Percentiles rank a stretch among this genome's conserved stretches.
These are phyloP conservation scores for Saxicola maurus DNA, from an alignment of 2,797 vertebrate species.

Conservation along the genomic window DNA sequence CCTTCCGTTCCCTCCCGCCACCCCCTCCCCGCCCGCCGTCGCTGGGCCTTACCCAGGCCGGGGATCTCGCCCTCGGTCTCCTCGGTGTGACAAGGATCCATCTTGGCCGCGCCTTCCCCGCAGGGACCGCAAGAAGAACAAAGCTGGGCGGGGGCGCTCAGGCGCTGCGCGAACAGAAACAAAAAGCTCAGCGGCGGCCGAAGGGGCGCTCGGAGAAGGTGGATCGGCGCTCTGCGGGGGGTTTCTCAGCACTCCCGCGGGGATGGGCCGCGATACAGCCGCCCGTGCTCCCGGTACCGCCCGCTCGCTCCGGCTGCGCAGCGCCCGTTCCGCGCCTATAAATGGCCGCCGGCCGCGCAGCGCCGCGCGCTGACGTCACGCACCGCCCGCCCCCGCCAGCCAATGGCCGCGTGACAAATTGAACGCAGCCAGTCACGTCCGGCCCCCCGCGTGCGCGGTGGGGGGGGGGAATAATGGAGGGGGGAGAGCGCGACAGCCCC, in stretches of 20 bases:
- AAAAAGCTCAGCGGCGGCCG: neutral
- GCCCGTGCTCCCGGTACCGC: accelerated
- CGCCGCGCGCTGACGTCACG: slow-evolving; percentile 24
- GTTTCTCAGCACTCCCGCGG: neutral
- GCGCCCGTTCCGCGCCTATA: slow-evolving; percentile 12
- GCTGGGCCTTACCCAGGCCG: neutral
- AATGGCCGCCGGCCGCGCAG: slow-evolving; percentile 8
- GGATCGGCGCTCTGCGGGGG: neutral
- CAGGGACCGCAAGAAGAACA: neutral
- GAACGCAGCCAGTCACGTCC: neutral
- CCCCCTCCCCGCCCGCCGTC: neutral
- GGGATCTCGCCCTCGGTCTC: slow-evolving; percentile 21
- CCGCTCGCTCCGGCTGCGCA: neutral
- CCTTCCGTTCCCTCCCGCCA: too few relatives aligned
- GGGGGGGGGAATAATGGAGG: accelerated
- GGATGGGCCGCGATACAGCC: neutral
- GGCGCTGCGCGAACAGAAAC: neutral
- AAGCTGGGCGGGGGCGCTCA: neutral
- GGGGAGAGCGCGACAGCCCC: too few relatives aligned
- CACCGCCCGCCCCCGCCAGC: neutral
- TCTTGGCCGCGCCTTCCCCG: slow-evolving; percentile 12
- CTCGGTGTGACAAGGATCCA: slow-evolving; percentile 54
- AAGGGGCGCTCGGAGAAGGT: too few relatives aligned
- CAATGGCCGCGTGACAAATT: neutral
- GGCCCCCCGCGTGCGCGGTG: neutral